Percentiles rank a stretch among this genome's conserved stretches.
phyloP scores from a whole-genome alignment of 1,140 invertebrate genomes.

The Monochamus saltuarius region DNA sequence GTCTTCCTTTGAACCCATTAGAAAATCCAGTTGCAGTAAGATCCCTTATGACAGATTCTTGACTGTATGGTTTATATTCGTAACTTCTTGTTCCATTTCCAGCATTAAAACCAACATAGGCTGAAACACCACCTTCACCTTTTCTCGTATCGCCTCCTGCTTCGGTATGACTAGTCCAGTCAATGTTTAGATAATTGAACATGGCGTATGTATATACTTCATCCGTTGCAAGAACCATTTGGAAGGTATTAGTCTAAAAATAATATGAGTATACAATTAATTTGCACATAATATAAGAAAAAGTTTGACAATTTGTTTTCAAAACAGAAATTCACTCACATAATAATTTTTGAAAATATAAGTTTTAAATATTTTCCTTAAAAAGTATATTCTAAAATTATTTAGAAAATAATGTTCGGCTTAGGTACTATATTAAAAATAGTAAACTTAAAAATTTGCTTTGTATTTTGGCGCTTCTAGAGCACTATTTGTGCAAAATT shows the following conservation, averaged over 20 bases:
- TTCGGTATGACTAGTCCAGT: conserved; percentile 90
- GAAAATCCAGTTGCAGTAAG: conserved; percentile 80
- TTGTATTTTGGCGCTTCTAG: too few species aligned
- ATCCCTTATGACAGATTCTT: conserved; percentile 79
- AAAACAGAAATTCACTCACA: too few species aligned
- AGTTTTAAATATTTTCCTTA: too few species aligned
- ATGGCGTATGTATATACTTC: conserved; percentile 93
- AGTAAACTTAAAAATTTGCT: too few species aligned
- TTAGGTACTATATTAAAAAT: too few species aligned
- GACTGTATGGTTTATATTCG: conserved; percentile 89
- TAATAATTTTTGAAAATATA: too few species aligned
- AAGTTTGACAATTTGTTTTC: too few species aligned
- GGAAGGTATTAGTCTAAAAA: conserved; percentile 89
- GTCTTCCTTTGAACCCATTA: conserved; percentile 84
- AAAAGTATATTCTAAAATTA: too few species aligned
- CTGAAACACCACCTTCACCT: conserved; percentile 83
- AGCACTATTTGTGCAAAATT: too few species aligned
- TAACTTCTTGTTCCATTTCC: conserved; percentile 90
- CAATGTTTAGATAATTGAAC: conserved; percentile 88
- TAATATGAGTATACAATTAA: background rate
- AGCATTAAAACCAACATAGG: conserved; percentile 92
- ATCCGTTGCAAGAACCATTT: conserved; percentile 89
- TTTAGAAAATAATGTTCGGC: too few species aligned
- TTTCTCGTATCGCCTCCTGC: conserved; percentile 83
- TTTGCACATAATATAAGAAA: too few species aligned